Conservation (phyloP, 37 sponge, comb jelly and placozoan species). For the Amphimedon queenslandica region DNA sequence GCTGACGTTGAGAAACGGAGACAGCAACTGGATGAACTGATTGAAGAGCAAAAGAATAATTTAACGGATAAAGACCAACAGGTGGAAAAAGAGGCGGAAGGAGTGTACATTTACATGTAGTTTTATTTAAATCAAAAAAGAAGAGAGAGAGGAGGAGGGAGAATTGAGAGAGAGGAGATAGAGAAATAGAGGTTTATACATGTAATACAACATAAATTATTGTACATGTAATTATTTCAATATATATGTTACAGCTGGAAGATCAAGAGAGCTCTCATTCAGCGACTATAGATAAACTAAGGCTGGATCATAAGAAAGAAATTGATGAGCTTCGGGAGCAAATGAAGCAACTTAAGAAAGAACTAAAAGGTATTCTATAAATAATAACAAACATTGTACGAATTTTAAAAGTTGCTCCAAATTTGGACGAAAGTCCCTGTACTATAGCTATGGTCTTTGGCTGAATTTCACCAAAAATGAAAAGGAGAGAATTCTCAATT, state of each 20-base stretch:
- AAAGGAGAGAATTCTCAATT: no score
- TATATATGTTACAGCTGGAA: neutral
- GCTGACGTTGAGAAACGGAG: neutral
- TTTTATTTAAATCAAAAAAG: no score
- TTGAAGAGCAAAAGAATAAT: neutral
- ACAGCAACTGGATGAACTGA: neutral
- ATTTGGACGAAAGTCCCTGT: no score
- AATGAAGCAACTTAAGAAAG: neutral
- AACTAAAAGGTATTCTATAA: slow-evolving; percentile 2
- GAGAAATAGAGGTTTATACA: no score
- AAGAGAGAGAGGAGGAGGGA: neutral
- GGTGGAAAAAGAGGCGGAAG: no score
- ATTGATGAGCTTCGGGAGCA: neutral
- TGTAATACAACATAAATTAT: no score
- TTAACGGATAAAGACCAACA: no score
- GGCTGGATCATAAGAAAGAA: neutral
- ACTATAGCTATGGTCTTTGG: no score
- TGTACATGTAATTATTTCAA: no score
- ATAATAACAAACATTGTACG: neutral
- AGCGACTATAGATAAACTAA: neutral
- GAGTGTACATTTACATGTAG: no score
- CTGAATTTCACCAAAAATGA: no score
- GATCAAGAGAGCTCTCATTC: neutral
- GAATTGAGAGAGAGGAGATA: no score
- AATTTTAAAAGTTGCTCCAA: neutral